Conservation (phyloP, 2,113 vertebrate genomes). For the Pandion haliaetus region DNA sequence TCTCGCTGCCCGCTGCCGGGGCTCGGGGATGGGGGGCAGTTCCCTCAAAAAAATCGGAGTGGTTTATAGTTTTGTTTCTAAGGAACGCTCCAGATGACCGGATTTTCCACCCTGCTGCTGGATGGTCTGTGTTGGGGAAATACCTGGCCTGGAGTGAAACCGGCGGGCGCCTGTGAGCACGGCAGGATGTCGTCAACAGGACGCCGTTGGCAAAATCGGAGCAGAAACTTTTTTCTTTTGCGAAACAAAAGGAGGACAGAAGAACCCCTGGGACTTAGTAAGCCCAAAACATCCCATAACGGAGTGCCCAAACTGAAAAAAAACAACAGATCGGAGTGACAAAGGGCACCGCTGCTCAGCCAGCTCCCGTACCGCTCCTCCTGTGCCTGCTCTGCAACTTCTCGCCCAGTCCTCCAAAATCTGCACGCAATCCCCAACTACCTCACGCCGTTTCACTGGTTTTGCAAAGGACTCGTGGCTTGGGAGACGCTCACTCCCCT, state of each 20-base stretch:
- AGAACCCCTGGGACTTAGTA: not conserved
- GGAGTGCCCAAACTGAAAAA: not conserved
- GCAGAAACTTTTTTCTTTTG: not conserved
- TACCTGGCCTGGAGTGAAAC: not conserved
- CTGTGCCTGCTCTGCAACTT: not conserved
- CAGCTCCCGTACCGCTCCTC: not conserved
- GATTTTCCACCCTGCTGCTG: not conserved
- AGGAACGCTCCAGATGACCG: not conserved
- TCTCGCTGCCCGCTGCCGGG: not conserved
- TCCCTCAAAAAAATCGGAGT: not conserved
- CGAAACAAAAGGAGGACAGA: not conserved
- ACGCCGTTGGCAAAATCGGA: not conserved
- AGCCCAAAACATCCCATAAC: not conserved
- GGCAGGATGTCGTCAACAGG: not conserved
- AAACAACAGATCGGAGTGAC: too few species aligned
- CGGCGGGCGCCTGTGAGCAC: not conserved
- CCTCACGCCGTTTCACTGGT: too few species aligned
- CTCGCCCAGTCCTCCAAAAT: not conserved
- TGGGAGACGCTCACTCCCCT: not conserved
- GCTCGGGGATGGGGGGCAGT: accelerated
- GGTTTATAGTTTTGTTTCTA: not conserved
- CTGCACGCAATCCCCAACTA: too few species aligned
- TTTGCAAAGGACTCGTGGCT: accelerated
- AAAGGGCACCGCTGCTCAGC: accelerated
- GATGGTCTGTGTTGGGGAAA: not conserved